phyloP scores from a whole-genome alignment of 2,113 vertebrate genomes.

The Sprattus sprattus region DNA sequence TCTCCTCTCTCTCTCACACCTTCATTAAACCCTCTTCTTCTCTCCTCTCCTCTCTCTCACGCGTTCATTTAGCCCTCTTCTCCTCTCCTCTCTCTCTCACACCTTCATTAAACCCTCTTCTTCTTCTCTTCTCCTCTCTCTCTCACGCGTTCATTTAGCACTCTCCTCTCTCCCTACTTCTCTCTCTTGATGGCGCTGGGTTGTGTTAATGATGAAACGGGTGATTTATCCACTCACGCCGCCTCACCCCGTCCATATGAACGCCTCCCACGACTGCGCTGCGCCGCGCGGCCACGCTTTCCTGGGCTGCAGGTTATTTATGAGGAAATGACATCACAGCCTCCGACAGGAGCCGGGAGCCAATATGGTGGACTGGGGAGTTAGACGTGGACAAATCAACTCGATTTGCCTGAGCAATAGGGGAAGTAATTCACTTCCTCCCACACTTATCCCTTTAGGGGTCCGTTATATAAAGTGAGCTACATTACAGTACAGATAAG shows the following conservation, averaged over 20 bases:
- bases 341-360: background rate
- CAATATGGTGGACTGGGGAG: background rate
- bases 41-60: too few species aligned
- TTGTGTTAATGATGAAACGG: conserved; percentile 66
- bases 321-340: background rate
- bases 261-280: background rate
- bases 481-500: background rate
- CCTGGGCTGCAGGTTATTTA: background rate
- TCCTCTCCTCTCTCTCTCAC: too few species aligned
- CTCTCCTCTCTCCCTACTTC: too few species aligned
- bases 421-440: background rate
- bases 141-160: too few species aligned
- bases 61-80: too few species aligned
- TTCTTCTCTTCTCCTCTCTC: too few species aligned
- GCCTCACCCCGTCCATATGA: background rate
- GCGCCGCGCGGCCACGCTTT: background rate
- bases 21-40: too few species aligned
- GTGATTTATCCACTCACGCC: conserved; percentile 63
- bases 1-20: too few species aligned
- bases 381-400: background rate
- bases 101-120: too few species aligned
- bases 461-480: background rate
- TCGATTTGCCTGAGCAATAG: background rate
- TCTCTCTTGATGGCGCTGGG: conserved; percentile 63
- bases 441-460: background rate